Base-by-base conservation (phyloP, 2,888 invertebrate species). In the Microdon myrmicae region DNA sequence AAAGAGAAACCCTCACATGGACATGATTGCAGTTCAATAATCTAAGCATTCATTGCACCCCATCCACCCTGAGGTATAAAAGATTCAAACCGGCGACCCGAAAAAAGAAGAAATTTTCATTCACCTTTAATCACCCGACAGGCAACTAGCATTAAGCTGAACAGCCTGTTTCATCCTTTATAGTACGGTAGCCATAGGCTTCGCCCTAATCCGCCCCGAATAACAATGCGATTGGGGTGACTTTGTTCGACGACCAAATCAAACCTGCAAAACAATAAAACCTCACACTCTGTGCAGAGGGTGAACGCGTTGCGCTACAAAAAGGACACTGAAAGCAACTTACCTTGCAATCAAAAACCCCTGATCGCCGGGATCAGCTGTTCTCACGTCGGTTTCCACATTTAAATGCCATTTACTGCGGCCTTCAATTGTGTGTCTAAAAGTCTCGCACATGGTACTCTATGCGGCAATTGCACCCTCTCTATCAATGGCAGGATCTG, bases 391-490 rank as follows among this genome's bases (percentile, higher is more conserved):
- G 64, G 64, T 66, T 66, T 66, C 26, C 59, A 58, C 47, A 59
- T 66, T 66, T 58, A 66, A 66, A 66, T 66, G 66, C 59, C 59
- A 66, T 66, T 66, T 66, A 66, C 64, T 53, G 58, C 59, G 66
- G 53, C 66, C 66, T 59, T 59, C 66, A 66, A 64, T 64, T 64
- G 64, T 64, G 64, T 64, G 64, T 64, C 58, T 58, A 64, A 53
- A 58, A 64, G 43, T 61, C 51, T 51, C 35, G 41, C 64, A 64
- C 34, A 61, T 56, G 35, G 61, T 55, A 20, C 56, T 45, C 29
- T 35, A 37, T 28, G 13, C 25, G 28, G 20, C 31, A 19, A 44
- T 51, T 35, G 41, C 41, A n/a, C n/a, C n/a, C n/a, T n/a, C n/a
- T n/a, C n/a, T n/a, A n/a, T n/a, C n/a, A n/a, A n/a, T n/a, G n/a